A percentile compares a stretch with the other conserved stretches of the same genome.
phyloP scores from a whole-genome alignment of 2,888 invertebrate species.

The Cataglyphis albicans region DNA sequence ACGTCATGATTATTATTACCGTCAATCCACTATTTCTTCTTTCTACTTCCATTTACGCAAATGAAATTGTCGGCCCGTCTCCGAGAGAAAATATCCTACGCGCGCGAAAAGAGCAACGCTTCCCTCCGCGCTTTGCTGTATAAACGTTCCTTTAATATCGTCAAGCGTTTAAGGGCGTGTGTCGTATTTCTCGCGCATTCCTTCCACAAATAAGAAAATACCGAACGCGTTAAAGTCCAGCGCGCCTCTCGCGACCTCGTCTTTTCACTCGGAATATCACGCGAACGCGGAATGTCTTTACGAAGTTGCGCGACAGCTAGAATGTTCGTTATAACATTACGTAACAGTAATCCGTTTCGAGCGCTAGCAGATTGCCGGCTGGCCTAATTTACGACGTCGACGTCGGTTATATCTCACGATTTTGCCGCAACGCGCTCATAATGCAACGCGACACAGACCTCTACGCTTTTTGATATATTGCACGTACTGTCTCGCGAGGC shows the following conservation, averaged over 20 bases:
- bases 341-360: constrained; percentile 66
- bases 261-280: constrained; percentile 41
- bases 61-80: not conserved
- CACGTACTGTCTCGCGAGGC: constrained; percentile 12
- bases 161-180: constrained; percentile 39
- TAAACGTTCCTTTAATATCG: constrained; percentile 50
- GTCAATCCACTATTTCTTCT: constrained; percentile 9
- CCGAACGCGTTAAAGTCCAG: constrained; percentile 57
- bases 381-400: constrained; percentile 42
- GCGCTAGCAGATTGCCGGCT: constrained; percentile 58
- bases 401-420: constrained; percentile 40
- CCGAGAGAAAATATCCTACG: not conserved
- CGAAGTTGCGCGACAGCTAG: constrained; percentile 61
- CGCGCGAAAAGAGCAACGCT: not conserved
- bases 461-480: constrained; percentile 44
- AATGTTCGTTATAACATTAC: constrained; percentile 58
- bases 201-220: constrained; percentile 59
- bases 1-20: not conserved
- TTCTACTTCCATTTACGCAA: constrained; percentile 4
- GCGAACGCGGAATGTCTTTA: constrained; percentile 45
- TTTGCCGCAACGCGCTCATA: constrained; percentile 38
- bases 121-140: not conserved
- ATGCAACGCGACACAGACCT: constrained; percentile 31
- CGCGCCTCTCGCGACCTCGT: constrained; percentile 43
- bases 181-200: constrained; percentile 40